These are phyloP conservation scores for Ptilonorhynchus violaceus DNA, from an alignment of 2,113 vertebrate species.

Conservation along the genomic window DNA sequence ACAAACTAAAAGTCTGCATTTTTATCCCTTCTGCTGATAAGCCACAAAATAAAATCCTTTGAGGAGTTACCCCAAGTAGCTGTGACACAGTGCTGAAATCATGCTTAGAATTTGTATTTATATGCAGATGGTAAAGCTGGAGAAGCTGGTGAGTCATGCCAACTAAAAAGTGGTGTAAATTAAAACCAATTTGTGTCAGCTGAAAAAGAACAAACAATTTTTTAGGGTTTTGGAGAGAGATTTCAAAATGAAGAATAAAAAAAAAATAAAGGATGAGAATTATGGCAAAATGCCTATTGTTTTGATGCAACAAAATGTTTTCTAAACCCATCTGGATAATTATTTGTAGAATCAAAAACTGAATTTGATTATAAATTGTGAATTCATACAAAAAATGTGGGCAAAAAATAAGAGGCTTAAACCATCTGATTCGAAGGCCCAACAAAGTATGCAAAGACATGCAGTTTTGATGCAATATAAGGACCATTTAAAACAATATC, in stretches of 20 bases:
- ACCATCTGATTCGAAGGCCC: background rate
- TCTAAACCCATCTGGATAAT: background rate
- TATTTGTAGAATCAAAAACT: background rate
- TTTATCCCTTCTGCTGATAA: background rate
- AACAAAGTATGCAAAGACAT: background rate
- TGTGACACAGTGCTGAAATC: conserved; percentile 2
- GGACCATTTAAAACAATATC: background rate
- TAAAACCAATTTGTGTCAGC: conserved; percentile 21
- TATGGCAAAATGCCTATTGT: conserved; percentile 6
- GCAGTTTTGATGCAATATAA: background rate
- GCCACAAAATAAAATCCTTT: background rate
- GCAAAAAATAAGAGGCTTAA: background rate
- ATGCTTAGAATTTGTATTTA: background rate
- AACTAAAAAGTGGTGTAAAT: conserved; percentile 32
- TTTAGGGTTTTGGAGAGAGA: background rate
- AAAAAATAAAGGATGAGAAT: background rate
- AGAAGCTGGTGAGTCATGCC: conserved; percentile 17
- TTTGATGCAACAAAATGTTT: conserved; percentile 6
- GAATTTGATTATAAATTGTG: background rate
- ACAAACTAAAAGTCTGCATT: background rate
- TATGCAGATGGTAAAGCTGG: conserved; percentile 37
- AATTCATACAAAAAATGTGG: background rate
- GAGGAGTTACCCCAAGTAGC: background rate
- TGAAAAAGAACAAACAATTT: conserved; percentile 51
- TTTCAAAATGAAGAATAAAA: conserved; percentile 14